phyloP scores from a whole-genome alignment of 2,113 vertebrate species.

The Leptobrachium ailaonicum region DNA sequence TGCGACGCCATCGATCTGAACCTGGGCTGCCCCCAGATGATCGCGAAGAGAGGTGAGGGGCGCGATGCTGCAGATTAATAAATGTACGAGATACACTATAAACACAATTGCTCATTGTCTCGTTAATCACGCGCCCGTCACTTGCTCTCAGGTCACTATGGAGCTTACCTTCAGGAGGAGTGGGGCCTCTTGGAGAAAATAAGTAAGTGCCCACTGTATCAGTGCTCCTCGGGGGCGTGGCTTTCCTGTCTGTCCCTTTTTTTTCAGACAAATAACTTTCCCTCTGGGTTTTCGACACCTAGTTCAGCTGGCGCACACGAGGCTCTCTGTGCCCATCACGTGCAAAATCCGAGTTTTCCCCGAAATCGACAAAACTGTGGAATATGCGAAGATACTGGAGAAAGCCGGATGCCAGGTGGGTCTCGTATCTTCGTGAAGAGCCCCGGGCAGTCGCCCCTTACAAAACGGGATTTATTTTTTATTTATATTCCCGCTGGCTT shows the following conservation, averaged over 20 bases:
- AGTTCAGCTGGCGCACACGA: constrained; percentile 90
- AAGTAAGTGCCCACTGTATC: constrained; percentile 71
- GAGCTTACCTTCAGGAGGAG: constrained; percentile 93
- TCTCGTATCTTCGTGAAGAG: background rate
- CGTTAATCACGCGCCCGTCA: too few relatives aligned
- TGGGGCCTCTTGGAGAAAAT: constrained; percentile 93
- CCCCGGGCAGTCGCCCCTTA: too few relatives aligned
- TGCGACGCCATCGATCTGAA: constrained; percentile 95
- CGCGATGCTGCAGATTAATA: too few relatives aligned
- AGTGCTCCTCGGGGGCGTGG: background rate
- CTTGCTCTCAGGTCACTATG: constrained; percentile 81
- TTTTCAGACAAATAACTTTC: background rate
- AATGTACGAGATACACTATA: too few relatives aligned
- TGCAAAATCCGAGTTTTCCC: constrained; percentile 97
- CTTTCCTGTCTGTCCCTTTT: background rate
- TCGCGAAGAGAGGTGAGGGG: constrained; percentile 89
- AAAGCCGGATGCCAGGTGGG: constrained; percentile 95
- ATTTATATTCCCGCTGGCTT: too few relatives aligned
- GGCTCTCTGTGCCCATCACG: constrained; percentile 90
- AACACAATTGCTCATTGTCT: too few relatives aligned
- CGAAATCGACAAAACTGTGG: constrained; percentile 88
- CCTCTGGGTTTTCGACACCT: constrained; percentile 48
- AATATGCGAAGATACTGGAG: constrained; percentile 94
- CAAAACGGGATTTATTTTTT: too few relatives aligned
- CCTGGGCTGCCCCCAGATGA: constrained; percentile 96